Conservation (phyloP, 2,888 invertebrate species). For the Chelonus formosanus region DNA sequence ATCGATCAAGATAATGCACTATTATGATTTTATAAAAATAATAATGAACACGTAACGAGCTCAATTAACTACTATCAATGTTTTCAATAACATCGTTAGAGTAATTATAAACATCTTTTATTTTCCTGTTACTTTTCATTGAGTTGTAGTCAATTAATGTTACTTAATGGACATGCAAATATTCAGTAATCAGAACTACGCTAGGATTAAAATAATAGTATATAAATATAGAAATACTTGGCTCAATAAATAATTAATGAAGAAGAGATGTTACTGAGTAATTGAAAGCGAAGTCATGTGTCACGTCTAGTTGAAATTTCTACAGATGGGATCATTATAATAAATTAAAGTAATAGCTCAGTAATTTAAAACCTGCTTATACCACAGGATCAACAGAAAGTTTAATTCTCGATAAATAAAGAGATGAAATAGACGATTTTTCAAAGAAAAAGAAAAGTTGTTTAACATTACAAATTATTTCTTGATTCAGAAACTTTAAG, state of each 20-base stretch:
- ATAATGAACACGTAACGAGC: too few relatives aligned
- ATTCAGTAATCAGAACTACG: too few relatives aligned
- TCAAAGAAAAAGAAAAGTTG: neutral
- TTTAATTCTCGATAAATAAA: conserved; percentile 10
- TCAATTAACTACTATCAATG: too few relatives aligned
- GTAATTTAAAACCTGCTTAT: conserved; percentile 5
- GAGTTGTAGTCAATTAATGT: too few relatives aligned
- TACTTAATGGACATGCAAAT: too few relatives aligned
- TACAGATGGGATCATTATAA: conserved; percentile 17
- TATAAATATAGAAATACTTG: neutral
- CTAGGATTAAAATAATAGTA: neutral
- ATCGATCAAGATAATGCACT: too few relatives aligned
- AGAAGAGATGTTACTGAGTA: neutral
- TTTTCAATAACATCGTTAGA: too few relatives aligned
- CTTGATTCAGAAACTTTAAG: too few relatives aligned
- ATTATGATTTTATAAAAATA: too few relatives aligned
- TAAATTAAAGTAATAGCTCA: conserved; percentile 17
- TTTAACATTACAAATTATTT: neutral
- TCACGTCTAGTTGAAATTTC: neutral
- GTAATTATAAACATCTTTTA: too few relatives aligned
- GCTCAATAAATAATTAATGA: neutral
- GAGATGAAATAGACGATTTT: conserved; percentile 5
- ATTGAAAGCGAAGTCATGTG: conserved; percentile 13
- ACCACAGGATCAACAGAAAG: conserved; percentile 7
- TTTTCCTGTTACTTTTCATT: too few relatives aligned